A percentile compares a stretch with the other conserved stretches of the same genome.
Evolutionary conservation across 2,113 vertebrate species (phyloP).

Genomic region (Thamnaconus septentrionalis): DNA sequence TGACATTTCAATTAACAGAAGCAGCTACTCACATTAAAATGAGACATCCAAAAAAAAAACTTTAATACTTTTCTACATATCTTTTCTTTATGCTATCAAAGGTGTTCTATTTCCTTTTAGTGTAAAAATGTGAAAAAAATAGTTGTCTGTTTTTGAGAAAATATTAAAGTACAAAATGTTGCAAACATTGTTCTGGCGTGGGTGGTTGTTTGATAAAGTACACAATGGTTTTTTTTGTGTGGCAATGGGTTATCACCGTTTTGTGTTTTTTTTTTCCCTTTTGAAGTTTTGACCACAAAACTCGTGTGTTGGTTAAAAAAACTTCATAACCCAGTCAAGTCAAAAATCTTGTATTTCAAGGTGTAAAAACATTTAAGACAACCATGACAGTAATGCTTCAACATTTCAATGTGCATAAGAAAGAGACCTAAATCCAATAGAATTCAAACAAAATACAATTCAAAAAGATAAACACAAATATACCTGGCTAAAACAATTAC

Average conservation of each 20-base stretch:
- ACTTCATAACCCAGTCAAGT: not conserved
- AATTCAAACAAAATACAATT: slow-evolving; percentile 6
- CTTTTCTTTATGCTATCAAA: slow-evolving; percentile 77
- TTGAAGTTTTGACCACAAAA: not conserved
- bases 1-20: slow-evolving; percentile 62
- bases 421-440: not conserved
- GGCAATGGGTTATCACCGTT: not conserved
- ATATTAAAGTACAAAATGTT: slow-evolving; percentile 80
- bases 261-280: not conserved
- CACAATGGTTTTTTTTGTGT: slow-evolving; percentile 14
- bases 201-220: slow-evolving; percentile 58
- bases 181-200: slow-evolving; percentile 61
- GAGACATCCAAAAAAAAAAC: slow-evolving; percentile 66
- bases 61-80: slow-evolving; percentile 82
- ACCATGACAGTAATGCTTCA: not conserved
- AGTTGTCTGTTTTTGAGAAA: slow-evolving; percentile 80
- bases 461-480: slow-evolving; percentile 17
- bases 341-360: not conserved
- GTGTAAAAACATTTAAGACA: not conserved
- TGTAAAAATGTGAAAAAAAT: slow-evolving; percentile 76
- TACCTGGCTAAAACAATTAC: slow-evolving; percentile 15
- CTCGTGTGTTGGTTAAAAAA: not conserved
- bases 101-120: slow-evolving; percentile 76
- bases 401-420: not conserved
- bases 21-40: slow-evolving; percentile 72